Conservation (phyloP, 2,113 vertebrate genomes). For the Poecilia latipinna region DNA sequence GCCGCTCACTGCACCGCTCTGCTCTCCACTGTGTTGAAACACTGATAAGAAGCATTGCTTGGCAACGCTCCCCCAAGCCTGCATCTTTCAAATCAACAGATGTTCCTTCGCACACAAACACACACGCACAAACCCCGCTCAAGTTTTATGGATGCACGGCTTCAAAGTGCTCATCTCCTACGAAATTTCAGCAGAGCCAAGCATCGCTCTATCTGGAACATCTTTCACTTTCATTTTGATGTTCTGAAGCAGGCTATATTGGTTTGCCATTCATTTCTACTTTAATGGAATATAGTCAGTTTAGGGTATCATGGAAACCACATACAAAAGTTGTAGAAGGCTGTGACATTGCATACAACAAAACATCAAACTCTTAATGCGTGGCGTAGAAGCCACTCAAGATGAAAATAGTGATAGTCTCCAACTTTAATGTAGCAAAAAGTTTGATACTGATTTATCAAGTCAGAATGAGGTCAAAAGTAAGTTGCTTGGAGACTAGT, state of each 20-base stretch:
- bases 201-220: conserved; percentile 44
- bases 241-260: conserved; percentile 44
- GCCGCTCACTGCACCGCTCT: conserved; percentile 46
- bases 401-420: not conserved
- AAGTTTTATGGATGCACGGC: conserved; percentile 59
- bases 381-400: not conserved
- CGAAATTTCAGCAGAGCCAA: conserved; percentile 44
- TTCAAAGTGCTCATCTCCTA: conserved; percentile 52
- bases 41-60: conserved; percentile 71
- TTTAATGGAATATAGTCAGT: conserved; percentile 25
- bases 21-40: conserved; percentile 62
- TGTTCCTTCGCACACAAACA: conserved; percentile 55
- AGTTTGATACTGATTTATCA: not conserved
- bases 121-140: conserved; percentile 26
- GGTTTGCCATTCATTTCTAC: conserved; percentile 47
- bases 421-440: not conserved
- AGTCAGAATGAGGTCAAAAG: not conserved
- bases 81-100: conserved; percentile 75
- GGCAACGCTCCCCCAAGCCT: conserved; percentile 66
- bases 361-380: not conserved
- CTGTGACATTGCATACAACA: not conserved
- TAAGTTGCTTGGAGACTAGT: not conserved
- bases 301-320: conserved; percentile 13
- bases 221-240: conserved; percentile 51
- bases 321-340: not conserved